Conservation (phyloP, 2,888 invertebrate genomes). For the Gnatocerus cornutus region DNA sequence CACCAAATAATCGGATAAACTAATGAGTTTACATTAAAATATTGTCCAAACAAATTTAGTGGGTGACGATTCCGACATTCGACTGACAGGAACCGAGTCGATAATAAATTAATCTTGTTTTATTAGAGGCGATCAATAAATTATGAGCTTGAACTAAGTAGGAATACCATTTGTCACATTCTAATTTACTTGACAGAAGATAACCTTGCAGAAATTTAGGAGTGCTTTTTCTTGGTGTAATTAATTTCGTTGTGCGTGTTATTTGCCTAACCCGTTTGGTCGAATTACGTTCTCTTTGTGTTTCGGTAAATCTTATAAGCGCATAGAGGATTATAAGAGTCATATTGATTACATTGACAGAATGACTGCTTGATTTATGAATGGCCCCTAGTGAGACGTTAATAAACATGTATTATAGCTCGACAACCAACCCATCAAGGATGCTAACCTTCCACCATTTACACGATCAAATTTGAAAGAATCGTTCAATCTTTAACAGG, state of each 20-base stretch:
- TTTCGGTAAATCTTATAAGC: constrained; percentile 44
- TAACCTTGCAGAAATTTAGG: constrained; percentile 27
- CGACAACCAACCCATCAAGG: constrained; percentile 36
- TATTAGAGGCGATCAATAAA: constrained; percentile 20
- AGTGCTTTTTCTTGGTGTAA: constrained; percentile 21
- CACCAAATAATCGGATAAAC: constrained; percentile 63
- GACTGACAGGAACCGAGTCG: constrained; percentile 32
- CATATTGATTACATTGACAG: constrained; percentile 56
- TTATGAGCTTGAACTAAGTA: constrained; percentile 23
- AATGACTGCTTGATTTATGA: constrained; percentile 56
- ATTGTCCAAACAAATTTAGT: constrained; percentile 64
- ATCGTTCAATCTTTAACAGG: constrained; percentile 26
- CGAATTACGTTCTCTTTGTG: constrained; percentile 35
- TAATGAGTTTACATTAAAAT: constrained; percentile 66
- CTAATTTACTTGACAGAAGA: constrained; percentile 22
- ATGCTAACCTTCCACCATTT: constrained; percentile 39
- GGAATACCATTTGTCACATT: constrained; percentile 33
- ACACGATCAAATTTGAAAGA: constrained; percentile 39
- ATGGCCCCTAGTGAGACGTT: constrained; percentile 52
- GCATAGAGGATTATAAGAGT: constrained; percentile 47
- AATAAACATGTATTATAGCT: constrained; percentile 56
- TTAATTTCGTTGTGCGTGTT: constrained; percentile 18
- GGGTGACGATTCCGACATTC: constrained; percentile 46
- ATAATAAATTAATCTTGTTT: constrained; percentile 45
- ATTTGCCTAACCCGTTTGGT: constrained; percentile 21